A percentile compares a stretch with the other conserved stretches of the same genome.
Evolutionary conservation across 1,140 invertebrate genomes (phyloP).

Genomic region (Papilio polytes): DNA sequence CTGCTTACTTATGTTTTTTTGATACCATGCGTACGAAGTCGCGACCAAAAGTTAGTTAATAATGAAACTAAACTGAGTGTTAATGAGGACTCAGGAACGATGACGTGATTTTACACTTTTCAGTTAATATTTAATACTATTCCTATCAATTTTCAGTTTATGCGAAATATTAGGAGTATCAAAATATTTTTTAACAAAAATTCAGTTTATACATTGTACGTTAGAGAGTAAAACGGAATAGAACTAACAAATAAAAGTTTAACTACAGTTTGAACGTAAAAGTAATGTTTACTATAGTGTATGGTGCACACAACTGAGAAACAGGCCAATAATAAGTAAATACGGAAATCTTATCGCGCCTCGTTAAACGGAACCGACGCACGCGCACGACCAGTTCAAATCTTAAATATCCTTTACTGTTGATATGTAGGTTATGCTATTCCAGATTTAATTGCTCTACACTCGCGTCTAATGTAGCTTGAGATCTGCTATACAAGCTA

Average conservation of each 20-base stretch:
- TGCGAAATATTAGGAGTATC: too few species aligned
- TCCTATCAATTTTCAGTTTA: too few species aligned
- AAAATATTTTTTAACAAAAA: not conserved
- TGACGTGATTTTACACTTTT: too few species aligned
- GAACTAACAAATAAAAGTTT: slow-evolving; percentile 26
- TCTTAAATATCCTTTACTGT: slow-evolving; percentile 31
- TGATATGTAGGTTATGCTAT: slow-evolving; percentile 22
- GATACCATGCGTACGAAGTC: too few species aligned
- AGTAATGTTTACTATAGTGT: slow-evolving; percentile 18
- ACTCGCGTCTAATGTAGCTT: not conserved
- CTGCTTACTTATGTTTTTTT: too few species aligned
- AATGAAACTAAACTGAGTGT: too few species aligned
- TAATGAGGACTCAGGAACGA: too few species aligned
- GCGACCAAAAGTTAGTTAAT: too few species aligned
- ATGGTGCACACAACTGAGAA: slow-evolving; percentile 26
- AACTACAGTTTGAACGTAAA: slow-evolving; percentile 11
- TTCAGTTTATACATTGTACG: not conserved
- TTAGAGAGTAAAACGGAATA: not conserved
- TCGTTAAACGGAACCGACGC: slow-evolving; percentile 31
- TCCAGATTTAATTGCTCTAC: slow-evolving; percentile 11
- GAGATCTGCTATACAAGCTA: not conserved
- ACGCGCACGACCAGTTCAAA: not conserved
- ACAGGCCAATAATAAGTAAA: slow-evolving; percentile 39
- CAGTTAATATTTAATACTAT: too few species aligned
- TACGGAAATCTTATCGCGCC: slow-evolving; percentile 37